These are phyloP conservation scores for Oscheius sp. DNA, from an alignment of 2,888 invertebrate species.

Conservation along the genomic window DNA sequence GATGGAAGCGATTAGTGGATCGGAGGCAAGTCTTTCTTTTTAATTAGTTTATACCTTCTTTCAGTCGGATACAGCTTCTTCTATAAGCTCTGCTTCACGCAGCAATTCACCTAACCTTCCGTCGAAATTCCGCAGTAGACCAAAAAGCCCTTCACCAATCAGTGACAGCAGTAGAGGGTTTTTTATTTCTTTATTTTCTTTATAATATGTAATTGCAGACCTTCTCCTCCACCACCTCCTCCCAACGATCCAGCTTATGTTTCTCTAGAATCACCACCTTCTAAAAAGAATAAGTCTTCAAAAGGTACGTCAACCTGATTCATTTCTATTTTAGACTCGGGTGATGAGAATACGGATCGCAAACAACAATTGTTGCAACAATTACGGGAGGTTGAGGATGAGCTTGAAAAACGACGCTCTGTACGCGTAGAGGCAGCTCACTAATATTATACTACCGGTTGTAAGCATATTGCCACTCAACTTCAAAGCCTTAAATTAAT, in stretches of 20 bases:
- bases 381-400: conserved; percentile 22
- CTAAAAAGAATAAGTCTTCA: not conserved
- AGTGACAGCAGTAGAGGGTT: conserved; percentile 11
- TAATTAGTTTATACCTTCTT: not conserved
- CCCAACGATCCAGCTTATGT: too few relatives aligned
- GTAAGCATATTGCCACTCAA: not conserved
- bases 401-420: conserved; percentile 9
- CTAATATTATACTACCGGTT: conserved; percentile 8
- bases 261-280: not conserved
- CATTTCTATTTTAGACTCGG: not conserved
- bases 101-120: not conserved
- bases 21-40: not conserved
- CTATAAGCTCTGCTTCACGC: not conserved
- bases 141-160: conserved; percentile 12
- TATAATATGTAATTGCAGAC: not conserved
- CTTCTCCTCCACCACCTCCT: conserved; percentile 11
- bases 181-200: not conserved
- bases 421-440: not conserved
- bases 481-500: not conserved
- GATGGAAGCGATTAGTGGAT: conserved; percentile 13
- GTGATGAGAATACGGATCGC: not conserved
- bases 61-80: not conserved
- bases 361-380: conserved; percentile 9
- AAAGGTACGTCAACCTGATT: not conserved
- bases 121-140: not conserved